Evolutionary conservation across 2,113 vertebrate species (phyloP), one percentile per base, ranked within the genome.

Genomic region (Monopterus albus): DNA sequence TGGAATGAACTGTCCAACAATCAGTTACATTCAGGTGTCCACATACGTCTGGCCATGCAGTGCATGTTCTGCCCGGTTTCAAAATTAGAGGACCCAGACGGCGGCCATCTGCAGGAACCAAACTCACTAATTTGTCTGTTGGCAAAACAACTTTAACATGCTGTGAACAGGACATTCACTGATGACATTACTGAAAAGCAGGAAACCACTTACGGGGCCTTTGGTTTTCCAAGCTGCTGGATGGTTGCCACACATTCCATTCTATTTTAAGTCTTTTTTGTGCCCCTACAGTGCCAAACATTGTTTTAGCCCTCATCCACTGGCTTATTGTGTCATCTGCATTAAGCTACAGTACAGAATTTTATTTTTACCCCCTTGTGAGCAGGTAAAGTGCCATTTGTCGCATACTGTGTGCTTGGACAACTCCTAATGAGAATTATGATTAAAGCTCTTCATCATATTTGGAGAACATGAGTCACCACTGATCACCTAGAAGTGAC

Each of bases 391-490:
- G 46, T 45, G 33, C 49, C 18, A 36, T 65, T 74, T 10, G 9
- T 52, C 60, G 42, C 53, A 20, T 29, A 31, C 39, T 58, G 66
- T n/a, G 18, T 1, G 2, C 39, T 52, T 57, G 21, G 52, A 69
- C 15, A 28, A 43, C 49, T 67, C 15, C 70, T 46, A 45, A 13
- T 25, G 4, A 57, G 64, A 50, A 62, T 70, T 56, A 66, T 55
- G 49, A 87, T 78, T n/a, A 10, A 53, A 70, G 62, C 46, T 61
- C 20, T 81, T 85, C 5, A 79, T 84, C 56, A 63, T 62, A 46
- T 58, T 21, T 36, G 49, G 65, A 72, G 58, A 57, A 78, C 50
- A 23, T 63, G 67, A 82, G 73, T 88, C 71, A 79, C 38, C 10
- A 18, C 28, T 62, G 25, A 70, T 39, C 12, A 45, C 56, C 25